Evolutionary conservation across 1,140 invertebrate genomes (phyloP), one percentile per base, ranked within the genome.

Genomic region (Musca vetustissima): DNA sequence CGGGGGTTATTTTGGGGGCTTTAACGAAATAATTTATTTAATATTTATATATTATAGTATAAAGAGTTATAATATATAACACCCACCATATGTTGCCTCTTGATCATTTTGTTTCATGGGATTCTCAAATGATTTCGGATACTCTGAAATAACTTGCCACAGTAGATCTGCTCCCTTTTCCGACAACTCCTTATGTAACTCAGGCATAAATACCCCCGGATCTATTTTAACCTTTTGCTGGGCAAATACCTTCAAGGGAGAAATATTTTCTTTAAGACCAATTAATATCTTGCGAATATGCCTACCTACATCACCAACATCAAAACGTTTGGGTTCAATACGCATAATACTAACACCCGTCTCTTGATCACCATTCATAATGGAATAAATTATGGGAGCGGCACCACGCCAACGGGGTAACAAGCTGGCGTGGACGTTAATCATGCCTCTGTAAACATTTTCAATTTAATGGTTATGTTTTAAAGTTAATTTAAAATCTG

Each of bases 341-440:
- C 88, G 90, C 90, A 98, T 97, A 32, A 98, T 88, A 4, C 93
- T 91, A 28, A 98, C 85, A 47, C 97, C 97, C 22, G 94, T 95
- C 66, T 86, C 83, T 24, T 78, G 73, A 79, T 99, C 96, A 25
- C 93, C 94, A 85, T 92, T 90, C 67, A 93, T 87, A 66, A 97
- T 84, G 1, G 81, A 73, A 64, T 81, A 77, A n/a, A 81, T 81
- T 13, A 81, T 81, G 1, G 79, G 79, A 3, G 79, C 79, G 52
- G 96, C 93, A 36, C 97, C 97, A 82, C 96, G 85, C 94, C 95
- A 98, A 70, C 92, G 85, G 25, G 97, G 97, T 72, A 99, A 81
- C 36, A 98, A 79, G 83, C 94, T 97, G 13, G 90, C 93, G 84
- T 98, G 97, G 1, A 98, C 89, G 86, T 96, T 96, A 48, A 96